Evolutionary conservation across 2,797 vertebrate species (phyloP), one percentile per base, ranked within the genome.

Genomic region (Halcyon chelicuti): DNA sequence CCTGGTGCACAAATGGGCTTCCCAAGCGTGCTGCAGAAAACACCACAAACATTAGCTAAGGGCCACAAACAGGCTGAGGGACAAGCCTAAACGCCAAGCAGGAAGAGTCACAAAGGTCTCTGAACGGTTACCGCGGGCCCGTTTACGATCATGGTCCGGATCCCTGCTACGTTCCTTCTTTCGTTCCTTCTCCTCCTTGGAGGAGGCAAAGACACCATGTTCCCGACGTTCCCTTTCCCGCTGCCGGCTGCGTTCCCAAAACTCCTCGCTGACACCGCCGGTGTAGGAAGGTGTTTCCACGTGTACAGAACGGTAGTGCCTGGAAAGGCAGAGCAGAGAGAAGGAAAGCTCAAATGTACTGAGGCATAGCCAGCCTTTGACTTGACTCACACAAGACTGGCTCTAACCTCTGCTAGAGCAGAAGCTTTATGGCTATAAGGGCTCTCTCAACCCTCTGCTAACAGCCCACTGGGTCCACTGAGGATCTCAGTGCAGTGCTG

Each of bases 231-330:
- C 99, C 85, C 97, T 98, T 88, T 99, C 99, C 77, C 99, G 98
- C 96, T 99, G 99, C 88, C 99, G 98, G 96, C 98, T 98, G 94
- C 98, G 98, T 68, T 98, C 99, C 95, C 98, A 98, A 84, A 99
- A 99, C 96, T 99, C 99, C 88, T 99, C 99, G 10, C 99, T 99
- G 67, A 99, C 99, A 4, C 99, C 99, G 37, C 99, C 99, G 0
- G 99, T 99, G 91, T 99, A 99, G 23, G 99, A 99, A 1, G 99
- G 99, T 0, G 99, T 99, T 98, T 99, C 99, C 21, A 99, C 99
- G 5, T 98, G 99, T 44, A 99, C 98, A 22, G 98, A 97, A 33
- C 99, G 99, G 94, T 99, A 99, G 86, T 99, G 99, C 96, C 99
- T 99, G 65, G 23, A 70, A 39, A 33, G 3, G 8, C 4, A 62